Evolutionary conservation across 1,140 invertebrate genomes (phyloP), one percentile per base, ranked within the genome.

Genomic region (Chironomus striatipennis): DNA sequence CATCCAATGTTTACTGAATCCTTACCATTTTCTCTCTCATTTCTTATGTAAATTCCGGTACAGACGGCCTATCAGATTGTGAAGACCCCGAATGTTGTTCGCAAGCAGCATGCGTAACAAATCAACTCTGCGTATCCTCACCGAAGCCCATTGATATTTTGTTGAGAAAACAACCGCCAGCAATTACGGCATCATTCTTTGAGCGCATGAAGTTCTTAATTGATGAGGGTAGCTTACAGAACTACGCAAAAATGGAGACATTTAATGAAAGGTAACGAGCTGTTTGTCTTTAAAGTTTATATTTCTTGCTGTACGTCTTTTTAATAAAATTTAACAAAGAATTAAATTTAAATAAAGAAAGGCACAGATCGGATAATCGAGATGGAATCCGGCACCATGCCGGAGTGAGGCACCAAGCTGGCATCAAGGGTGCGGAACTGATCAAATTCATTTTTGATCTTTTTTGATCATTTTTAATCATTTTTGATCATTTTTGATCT

Each of bases 121-220:
- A 91, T 79, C 90, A 94, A 77, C 88, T 96, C 20, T 98, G 96
- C 82, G 90, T 96, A 1, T 93, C 93, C 0, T 92, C 95, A 0
- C 93, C 93, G 3, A 96, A 97, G 79, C 96, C 96, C 1, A 94
- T 95, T 75, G 95, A 97, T 81, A 96, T 98, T 74, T 86, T 98
- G 1, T 85, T 98, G 7, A 84, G 95, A 70, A 97, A 97, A 84
- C 95, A 98, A 80, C 94, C 96, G 1, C 95, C 96, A 1, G 93
- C 95, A 17, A 94, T 97, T 76, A 97, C 96, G 0, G 96, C 96
- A 0, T 97, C 96, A 0, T 99, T 99, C 87, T 98, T 97, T 82
- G 95, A 99, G 82, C 90, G 95, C 79, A 97, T 98, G 93, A 94
- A 96, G 80, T 99, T 99, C 84, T 86, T 99, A 64, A 97, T 99